Conservation (phyloP, 1,140 invertebrate species). For the Zaprionus taronus region DNA sequence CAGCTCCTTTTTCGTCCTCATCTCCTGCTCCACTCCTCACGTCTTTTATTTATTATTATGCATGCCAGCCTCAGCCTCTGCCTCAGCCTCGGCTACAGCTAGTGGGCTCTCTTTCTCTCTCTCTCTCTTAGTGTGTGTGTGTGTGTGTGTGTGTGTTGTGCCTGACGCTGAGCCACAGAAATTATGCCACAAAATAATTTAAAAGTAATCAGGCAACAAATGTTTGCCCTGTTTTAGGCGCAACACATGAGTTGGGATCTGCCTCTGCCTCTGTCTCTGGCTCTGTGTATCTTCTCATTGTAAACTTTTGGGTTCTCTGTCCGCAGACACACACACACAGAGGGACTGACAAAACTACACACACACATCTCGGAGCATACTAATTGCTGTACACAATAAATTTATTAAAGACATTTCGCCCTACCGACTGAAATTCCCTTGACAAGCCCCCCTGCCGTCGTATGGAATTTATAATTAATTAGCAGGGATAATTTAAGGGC, state of each 20-base stretch:
- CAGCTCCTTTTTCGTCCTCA: constrained; percentile 41
- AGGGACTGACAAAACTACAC: constrained; percentile 6
- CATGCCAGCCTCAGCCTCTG: constrained; percentile 48
- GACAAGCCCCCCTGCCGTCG: constrained; percentile 5
- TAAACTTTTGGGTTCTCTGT: constrained; percentile 43
- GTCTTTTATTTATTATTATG: constrained; percentile 78
- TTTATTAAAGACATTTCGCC: constrained; percentile 70
- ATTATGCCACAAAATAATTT: constrained; percentile 84
- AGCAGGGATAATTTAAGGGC: constrained; percentile 63
- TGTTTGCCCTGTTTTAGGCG: constrained; percentile 74
- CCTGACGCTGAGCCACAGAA: constrained; percentile 56
- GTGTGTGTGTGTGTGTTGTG: constrained; percentile 33
- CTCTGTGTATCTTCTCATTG: constrained; percentile 26
- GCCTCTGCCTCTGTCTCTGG: not conserved
- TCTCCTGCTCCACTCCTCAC: constrained; percentile 7
- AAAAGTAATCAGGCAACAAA: constrained; percentile 84
- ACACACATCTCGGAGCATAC: constrained; percentile 34
- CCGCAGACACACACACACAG: constrained; percentile 14
- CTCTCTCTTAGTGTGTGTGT: constrained; percentile 10
- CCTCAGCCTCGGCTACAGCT: constrained; percentile 37
- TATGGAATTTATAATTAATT: constrained; percentile 75
- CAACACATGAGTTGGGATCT: constrained; percentile 44
- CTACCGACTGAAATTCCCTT: constrained; percentile 7
- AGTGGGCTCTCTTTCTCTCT: constrained; percentile 1
- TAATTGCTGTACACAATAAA: constrained; percentile 78